A percentile compares a stretch with the other conserved stretches of the same genome.
phyloP scores from a whole-genome alignment of 2,888 invertebrate genomes.

The Caenorhabditis sp. region DNA sequence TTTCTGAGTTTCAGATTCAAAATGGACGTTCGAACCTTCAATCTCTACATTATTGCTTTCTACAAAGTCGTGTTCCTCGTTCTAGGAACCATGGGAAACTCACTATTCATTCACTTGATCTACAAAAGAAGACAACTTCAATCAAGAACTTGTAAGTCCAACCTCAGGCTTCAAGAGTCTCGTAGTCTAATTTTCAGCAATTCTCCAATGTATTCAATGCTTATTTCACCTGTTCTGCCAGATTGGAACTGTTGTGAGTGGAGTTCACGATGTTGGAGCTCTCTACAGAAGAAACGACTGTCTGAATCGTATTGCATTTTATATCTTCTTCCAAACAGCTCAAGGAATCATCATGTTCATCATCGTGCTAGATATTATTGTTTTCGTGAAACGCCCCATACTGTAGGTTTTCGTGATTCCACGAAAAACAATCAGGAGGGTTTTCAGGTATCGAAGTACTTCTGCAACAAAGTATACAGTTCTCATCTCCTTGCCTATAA shows the following conservation, averaged over 20 bases:
- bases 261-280: not conserved
- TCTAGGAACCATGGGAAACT: conserved; percentile 13
- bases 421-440: not conserved
- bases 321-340: conserved; percentile 26
- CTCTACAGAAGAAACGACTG: conserved; percentile 1
- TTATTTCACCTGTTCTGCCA: conserved; percentile 23
- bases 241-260: conserved; percentile 12
- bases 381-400: conserved; percentile 6
- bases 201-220: conserved; percentile 33
- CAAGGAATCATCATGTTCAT: conserved; percentile 28
- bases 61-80: conserved; percentile 11
- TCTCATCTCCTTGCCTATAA: not conserved
- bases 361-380: conserved; percentile 16
- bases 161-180: not conserved
- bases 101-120: conserved; percentile 19
- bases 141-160: conserved; percentile 12
- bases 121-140: conserved; percentile 4
- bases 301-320: conserved; percentile 4
- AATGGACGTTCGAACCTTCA: not conserved
- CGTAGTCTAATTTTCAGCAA: not conserved
- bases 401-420: not conserved
- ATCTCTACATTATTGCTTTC: conserved; percentile 13
- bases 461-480: not conserved
- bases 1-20: not conserved
- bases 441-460: conserved; percentile 4